Percentiles rank a stretch among this genome's conserved stretches.
Evolutionary conservation across 2,888 invertebrate species (phyloP).

Genomic region (Cephus runcator): DNA sequence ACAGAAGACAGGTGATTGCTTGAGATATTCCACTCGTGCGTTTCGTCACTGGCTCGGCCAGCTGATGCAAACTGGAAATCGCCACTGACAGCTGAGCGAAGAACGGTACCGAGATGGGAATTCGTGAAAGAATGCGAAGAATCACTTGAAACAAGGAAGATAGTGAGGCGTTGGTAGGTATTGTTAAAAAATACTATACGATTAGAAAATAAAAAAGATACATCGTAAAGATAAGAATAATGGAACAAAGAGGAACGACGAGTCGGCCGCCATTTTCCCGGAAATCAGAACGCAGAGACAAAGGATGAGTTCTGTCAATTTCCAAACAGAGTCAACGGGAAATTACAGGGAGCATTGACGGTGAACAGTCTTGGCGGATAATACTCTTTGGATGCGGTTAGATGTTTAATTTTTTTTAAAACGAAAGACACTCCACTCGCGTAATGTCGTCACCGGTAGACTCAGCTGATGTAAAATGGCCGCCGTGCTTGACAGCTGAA

Average conservation of each 20-base stretch:
- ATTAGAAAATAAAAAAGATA: not conserved
- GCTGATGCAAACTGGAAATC: not conserved
- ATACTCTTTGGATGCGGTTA: not conserved
- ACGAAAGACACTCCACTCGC: constrained; percentile 33
- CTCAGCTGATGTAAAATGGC: constrained; percentile 46
- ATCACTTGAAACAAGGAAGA: not conserved
- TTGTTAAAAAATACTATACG: not conserved
- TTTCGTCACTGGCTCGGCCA: not conserved
- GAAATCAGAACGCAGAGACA: not conserved
- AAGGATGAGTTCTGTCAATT: not conserved
- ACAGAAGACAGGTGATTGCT: not conserved
- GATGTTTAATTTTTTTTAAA: not conserved
- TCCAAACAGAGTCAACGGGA: not conserved
- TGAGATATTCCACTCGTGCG: not conserved
- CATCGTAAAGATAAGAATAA: not conserved
- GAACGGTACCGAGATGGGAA: not conserved
- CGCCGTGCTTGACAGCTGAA: constrained; percentile 41
- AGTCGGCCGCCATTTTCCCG: not conserved
- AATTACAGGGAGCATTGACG: not conserved
- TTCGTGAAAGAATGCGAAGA: not conserved
- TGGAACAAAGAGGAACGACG: not conserved
- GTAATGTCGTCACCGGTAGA: constrained; percentile 41
- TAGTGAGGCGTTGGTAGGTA: not conserved
- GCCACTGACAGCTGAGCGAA: not conserved
- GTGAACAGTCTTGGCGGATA: not conserved